Evolutionary conservation across 2,888 invertebrate genomes (phyloP).

Genomic region (Leptinotarsa juncta): DNA sequence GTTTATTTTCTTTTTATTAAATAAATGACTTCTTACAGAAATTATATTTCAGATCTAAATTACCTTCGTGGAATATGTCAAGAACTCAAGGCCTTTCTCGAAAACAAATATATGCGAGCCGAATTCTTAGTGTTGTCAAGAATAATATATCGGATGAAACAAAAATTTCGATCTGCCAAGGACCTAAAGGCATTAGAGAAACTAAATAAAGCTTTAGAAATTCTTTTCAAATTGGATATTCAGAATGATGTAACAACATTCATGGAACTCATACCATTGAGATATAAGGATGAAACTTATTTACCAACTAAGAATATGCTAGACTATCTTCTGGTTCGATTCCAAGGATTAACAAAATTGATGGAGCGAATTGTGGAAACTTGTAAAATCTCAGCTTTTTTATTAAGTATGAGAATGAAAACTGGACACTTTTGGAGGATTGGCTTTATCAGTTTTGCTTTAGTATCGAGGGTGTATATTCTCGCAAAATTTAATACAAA

Average conservation of each 20-base stretch:
- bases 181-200: conserved; percentile 67
- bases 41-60: conserved; percentile 50
- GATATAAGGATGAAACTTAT: conserved; percentile 46
- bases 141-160: conserved; percentile 60
- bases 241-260: conserved; percentile 54
- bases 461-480: conserved; percentile 66
- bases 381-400: conserved; percentile 59
- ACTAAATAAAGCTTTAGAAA: conserved; percentile 64
- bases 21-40: neutral
- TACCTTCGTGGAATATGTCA: conserved; percentile 45
- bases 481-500: conserved; percentile 61
- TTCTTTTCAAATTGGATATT: conserved; percentile 62
- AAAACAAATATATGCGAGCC: conserved; percentile 57
- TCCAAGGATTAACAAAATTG: conserved; percentile 67
- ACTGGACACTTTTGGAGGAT: conserved; percentile 67
- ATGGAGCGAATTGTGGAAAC: conserved; percentile 63
- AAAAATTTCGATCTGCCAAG: conserved; percentile 67
- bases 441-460: conserved; percentile 61
- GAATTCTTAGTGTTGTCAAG: conserved; percentile 64
- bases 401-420: conserved; percentile 61
- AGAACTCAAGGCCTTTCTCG: conserved; percentile 52
- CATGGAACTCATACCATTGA: conserved; percentile 45
- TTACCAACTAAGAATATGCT: conserved; percentile 67
- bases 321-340: conserved; percentile 65
- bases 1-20: conserved; percentile 14